Base-by-base conservation (phyloP, 2,113 vertebrate species). In the Neogale vison region DNA sequence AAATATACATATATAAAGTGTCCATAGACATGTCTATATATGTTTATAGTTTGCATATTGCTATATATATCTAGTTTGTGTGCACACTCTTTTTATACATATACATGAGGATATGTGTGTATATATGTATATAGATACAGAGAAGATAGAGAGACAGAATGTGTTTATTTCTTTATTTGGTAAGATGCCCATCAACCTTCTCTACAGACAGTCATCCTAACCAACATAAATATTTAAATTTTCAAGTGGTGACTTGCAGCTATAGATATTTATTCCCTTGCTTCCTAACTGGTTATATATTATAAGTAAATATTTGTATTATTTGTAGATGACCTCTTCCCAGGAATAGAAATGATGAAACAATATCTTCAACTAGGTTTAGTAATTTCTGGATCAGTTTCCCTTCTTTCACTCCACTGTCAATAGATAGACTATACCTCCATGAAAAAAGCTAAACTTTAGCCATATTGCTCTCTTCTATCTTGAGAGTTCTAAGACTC, bases 141-240 rank as follows among this genome's bases (percentile, higher is more conserved):
- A 21, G 24, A 21, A 63, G 11, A 72, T 0, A 82, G 7, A 88
- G 50, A 86, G 8, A 74, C 17, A 91, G 21, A n/a, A 34, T 65
- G 20, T 14, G 3, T 45, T 77, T 61, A 89, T 10, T 90, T 77
- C n/a, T 80, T 93, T 74, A 93, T 77, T 47, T 77, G 45, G 17
- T 72, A 39, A 95, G 24, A 67, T 31, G 2, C 18, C 3, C 13
- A 81, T 67, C 7, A 65, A 13, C 13, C 80, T 74, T 88, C 12
- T 79, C 24, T 45, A 36, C 15, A 82, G 13, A 42, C n/a, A 45
- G 26, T 84, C 65, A 80, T 88, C 18, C 45, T 36, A 13, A 13
- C 45, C n/a, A 87, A 61, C 52, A 93, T 50, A 86, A 72, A 72
- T 21, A 88, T 63, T 88, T 65, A 93, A 21, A 52, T 47, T 88